Base-by-base conservation (phyloP, 2,797 vertebrate species). In the Gobio occitaniae region DNA sequence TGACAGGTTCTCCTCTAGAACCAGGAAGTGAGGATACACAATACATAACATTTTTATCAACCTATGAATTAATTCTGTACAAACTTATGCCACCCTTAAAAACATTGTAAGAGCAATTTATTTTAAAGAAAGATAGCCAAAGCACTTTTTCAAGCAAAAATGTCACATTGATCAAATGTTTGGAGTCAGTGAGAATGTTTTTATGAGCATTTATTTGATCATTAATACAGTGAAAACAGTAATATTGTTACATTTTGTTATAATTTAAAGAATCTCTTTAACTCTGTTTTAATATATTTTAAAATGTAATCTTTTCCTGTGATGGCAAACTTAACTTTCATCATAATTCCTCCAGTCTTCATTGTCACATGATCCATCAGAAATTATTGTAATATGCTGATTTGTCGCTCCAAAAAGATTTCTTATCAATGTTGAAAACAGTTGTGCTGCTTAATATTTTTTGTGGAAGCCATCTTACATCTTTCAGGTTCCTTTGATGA, bases 1-100 rank as follows among this genome's bases (percentile, higher is more conserved):
- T 2, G 95, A 96, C 78, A 89, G 77, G 72, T 96, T 95, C 89
- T 91, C 91, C 3, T 93, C 93, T 38, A 94, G 89, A 84, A 93
- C 88, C 63, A 95, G 94, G 86, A 94, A 92, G 95, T 96, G 86
- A 86, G 69, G 2, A 81, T 21, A 32, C 3, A 19, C 4, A 47
- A 69, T 29, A 16, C n/a, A 19, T 29, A 16, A 8, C 36, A 65
- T 6, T 36, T 4, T 16, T 74, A 3, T 61, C 70, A 13, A n/a
- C 17, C 19, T 76, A 32, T 48, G 6, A 47, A 59, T 54, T 50
- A 44, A 44, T 69, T 71, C 1, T 32, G 15, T 54, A 56, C 25
- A 2, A 25, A 56, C 79, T 17, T 70, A 41, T n/a, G 25, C 25
- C 52, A 56, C 52, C 3, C 32, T 54, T 75, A 75, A 75, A 66